Base-by-base conservation (phyloP, 1,140 invertebrate genomes). In the Reticulitermes speratus region DNA sequence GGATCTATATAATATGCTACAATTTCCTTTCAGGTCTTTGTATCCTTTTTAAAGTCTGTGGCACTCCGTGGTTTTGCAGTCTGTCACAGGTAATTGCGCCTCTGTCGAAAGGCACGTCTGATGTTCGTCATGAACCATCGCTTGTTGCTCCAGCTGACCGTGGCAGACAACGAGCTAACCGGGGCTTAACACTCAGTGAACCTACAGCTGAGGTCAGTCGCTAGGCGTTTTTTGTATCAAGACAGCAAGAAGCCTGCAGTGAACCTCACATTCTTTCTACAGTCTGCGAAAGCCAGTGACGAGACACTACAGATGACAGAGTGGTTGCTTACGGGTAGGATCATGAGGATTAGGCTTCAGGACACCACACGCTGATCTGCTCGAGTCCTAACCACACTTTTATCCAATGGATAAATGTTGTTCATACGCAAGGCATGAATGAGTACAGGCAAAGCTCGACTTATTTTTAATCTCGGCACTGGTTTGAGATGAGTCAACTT, bases 21-120 rank as follows among this genome's bases (percentile, higher is more conserved):
- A 69, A 19, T 52, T 69, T 69, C n/a, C 65, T n/a, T 8, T 25
- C n/a, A 69, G 3, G 25, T 30, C 52, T 52, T 52, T 12, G 52
- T 69, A 12, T n/a, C 25, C 5, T 69, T 69, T 65, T 65, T 65
- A 65, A 65, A 9, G 59, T 19, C 65, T 69, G n/a, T n/a, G n/a
- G 25, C n/a, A 69, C 65, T 69, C n/a, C n/a, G 65, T 69, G 65
- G 65, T 69, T 69, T 69, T 69, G 65, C n/a, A 69, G 65, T n/a
- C 65, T 69, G 65, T 69, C 65, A 69, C 65, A 69, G 65, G 65
- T 69, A 69, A 69, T 69, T 69, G 65, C 23, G n/a, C 65, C 16
- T 25, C 65, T 25, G n/a, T 69, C 65, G 65, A 25, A 69, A 69
- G n/a, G 25, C 65, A 69, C 65, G 65, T 69, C 12, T 25, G 1